Evolutionary conservation across 2,888 invertebrate genomes (phyloP).

Genomic region (Byasa hedistus): DNA sequence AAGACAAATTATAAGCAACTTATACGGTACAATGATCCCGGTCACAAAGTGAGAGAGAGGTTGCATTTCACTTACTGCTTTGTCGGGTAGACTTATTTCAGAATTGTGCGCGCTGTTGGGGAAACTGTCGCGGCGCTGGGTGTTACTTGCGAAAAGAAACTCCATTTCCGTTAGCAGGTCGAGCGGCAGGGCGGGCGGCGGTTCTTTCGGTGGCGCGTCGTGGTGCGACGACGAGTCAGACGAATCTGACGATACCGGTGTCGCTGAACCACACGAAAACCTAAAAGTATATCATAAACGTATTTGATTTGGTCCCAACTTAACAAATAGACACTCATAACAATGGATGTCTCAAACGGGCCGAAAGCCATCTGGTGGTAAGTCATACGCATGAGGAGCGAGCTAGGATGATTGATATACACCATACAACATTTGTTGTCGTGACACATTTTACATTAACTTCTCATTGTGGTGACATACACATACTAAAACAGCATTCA

Average conservation of each 20-base stretch:
- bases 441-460: no score
- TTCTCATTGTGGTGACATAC: no score
- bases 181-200: slow-evolving; percentile 57
- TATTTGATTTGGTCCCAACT: no score
- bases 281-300: slow-evolving; percentile 39
- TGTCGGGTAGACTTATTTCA: slow-evolving; percentile 56
- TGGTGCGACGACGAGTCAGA: slow-evolving; percentile 62
- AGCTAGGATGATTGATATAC: no score
- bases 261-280: slow-evolving; percentile 70
- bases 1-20: slow-evolving; percentile 28
- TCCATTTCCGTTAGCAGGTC: slow-evolving; percentile 73
- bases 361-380: no score
- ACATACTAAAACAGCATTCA: no score
- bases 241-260: slow-evolving; percentile 69
- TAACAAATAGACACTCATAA: background rate
- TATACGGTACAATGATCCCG: slow-evolving; percentile 13
- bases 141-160: slow-evolving; percentile 55
- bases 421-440: no score
- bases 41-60: background rate
- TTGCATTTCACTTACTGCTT: slow-evolving; percentile 57
- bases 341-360: no score
- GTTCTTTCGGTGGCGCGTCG: slow-evolving; percentile 49
- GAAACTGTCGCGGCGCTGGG: slow-evolving; percentile 57
- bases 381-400: no score
- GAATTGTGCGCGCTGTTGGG: slow-evolving; percentile 55